Conservation (phyloP, 2,888 invertebrate species). For the Kryphioiulus occultus region DNA sequence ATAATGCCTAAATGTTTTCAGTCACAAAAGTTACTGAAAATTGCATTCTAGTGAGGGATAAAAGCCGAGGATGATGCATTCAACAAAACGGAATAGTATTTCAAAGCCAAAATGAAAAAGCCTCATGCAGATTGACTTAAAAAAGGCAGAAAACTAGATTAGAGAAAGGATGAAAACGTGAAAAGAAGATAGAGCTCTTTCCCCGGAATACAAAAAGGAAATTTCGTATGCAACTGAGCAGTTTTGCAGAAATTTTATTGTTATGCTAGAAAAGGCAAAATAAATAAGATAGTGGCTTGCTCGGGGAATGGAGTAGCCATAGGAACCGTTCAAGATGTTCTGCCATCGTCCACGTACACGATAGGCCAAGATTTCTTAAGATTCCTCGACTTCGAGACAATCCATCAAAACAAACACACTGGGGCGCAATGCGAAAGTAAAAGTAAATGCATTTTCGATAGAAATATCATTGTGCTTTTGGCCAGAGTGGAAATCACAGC, state of each 20-base stretch:
- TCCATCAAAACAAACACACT: constrained; percentile 3
- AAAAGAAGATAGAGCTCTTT: constrained; percentile 6
- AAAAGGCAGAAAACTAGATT: not conserved
- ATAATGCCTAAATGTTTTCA: not conserved
- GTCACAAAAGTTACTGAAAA: not conserved
- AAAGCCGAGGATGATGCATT: not conserved
- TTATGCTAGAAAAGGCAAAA: constrained; percentile 27
- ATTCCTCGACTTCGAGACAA: not conserved
- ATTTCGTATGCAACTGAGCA: constrained; percentile 14
- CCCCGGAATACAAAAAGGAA: not conserved
- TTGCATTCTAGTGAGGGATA: not conserved
- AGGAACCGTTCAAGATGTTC: constrained; percentile 2
- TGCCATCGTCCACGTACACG: not conserved
- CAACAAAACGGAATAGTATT: not conserved
- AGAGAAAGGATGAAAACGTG: not conserved
- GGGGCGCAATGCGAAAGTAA: not conserved
- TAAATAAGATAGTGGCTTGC: constrained; percentile 2
- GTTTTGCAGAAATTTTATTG: constrained; percentile 14
- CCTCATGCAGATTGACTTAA: not conserved
- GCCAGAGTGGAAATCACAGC: not conserved
- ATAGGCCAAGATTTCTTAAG: not conserved
- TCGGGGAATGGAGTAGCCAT: not conserved
- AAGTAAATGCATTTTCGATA: constrained; percentile 9
- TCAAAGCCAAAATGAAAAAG: not conserved
- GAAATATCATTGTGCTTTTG: constrained; percentile 4